These are phyloP conservation scores for Carassius auratus DNA, from an alignment of 2,113 vertebrate species.

Conservation along the genomic window DNA sequence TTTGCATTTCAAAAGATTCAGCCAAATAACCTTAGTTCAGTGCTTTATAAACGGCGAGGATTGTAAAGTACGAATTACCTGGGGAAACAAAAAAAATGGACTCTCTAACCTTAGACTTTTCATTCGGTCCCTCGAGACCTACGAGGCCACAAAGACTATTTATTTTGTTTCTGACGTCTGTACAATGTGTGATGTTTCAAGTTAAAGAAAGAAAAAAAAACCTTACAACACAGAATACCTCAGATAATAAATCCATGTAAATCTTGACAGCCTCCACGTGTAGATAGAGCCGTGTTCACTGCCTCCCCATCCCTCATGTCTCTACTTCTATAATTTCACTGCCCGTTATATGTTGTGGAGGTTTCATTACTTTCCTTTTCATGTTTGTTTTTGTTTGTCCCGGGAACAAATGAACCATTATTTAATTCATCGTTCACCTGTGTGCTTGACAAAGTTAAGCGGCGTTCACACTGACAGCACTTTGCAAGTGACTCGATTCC, in stretches of 20 bases:
- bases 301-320: not conserved
- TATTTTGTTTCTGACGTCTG: constrained; percentile 41
- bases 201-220: constrained; percentile 60
- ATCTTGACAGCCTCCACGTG: constrained; percentile 68
- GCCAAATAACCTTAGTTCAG: constrained; percentile 77
- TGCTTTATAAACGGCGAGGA: constrained; percentile 81
- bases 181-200: constrained; percentile 41
- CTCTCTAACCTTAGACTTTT: constrained; percentile 49
- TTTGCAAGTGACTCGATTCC: not conserved
- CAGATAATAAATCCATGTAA: constrained; percentile 76
- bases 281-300: constrained; percentile 60
- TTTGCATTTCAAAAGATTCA: constrained; percentile 58
- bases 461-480: constrained; percentile 3
- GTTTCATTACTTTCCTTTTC: constrained; percentile 46
- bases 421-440: not conserved
- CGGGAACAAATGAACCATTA: not conserved
- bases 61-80: constrained; percentile 66
- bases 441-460: not conserved
- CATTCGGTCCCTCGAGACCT: constrained; percentile 47
- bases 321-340: constrained; percentile 31
- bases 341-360: constrained; percentile 54
- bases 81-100: constrained; percentile 56
- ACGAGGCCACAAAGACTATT: constrained; percentile 31
- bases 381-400: constrained; percentile 2
- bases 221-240: constrained; percentile 79